Percentiles rank a stretch among this genome's conserved stretches.
Evolutionary conservation across 1,140 invertebrate genomes (phyloP).

Genomic region (Pseudomyrmex cubaensis): DNA sequence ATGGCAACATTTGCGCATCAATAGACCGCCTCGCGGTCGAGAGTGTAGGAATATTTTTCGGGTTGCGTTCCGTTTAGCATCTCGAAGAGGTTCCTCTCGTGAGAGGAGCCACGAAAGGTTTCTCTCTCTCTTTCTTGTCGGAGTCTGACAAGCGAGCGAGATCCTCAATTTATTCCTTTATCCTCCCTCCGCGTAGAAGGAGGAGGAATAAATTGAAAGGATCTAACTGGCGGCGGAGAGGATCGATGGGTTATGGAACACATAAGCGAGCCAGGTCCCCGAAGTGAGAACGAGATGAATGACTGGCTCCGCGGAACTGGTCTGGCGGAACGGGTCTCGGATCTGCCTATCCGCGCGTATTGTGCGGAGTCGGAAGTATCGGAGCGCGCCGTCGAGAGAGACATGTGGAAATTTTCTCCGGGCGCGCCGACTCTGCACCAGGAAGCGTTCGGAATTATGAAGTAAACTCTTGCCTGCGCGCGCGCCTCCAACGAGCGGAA

Average conservation of each 20-base stretch:
- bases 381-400: neutral
- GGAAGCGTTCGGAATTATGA: slow-evolving; percentile 16
- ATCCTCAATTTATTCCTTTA: too few species aligned
- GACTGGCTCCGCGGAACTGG: slow-evolving; percentile 50
- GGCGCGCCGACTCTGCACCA: slow-evolving; percentile 11
- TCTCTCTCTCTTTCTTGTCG: slow-evolving; percentile 11
- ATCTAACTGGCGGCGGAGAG: slow-evolving; percentile 53
- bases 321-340: slow-evolving; percentile 31
- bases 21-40: slow-evolving; percentile 5
- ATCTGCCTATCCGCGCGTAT: slow-evolving; percentile 36
- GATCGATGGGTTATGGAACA: slow-evolving; percentile 48
- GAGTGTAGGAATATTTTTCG: slow-evolving; percentile 38
- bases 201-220: slow-evolving; percentile 61
- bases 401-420: neutral
- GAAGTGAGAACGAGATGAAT: slow-evolving; percentile 62
- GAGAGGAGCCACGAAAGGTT: slow-evolving; percentile 32
- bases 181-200: slow-evolving; percentile 16
- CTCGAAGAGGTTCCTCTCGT: slow-evolving; percentile 12
- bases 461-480: neutral
- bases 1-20: slow-evolving; percentile 17
- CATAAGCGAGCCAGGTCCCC: slow-evolving; percentile 15
- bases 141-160: slow-evolving; percentile 45
- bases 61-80: slow-evolving; percentile 10
- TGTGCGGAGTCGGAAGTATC: slow-evolving; percentile 54
- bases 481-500: neutral